Percentiles rank a stretch among this genome's conserved stretches.
Evolutionary conservation across 2,113 vertebrate genomes (phyloP).

Genomic region (Eurypyga helias): DNA sequence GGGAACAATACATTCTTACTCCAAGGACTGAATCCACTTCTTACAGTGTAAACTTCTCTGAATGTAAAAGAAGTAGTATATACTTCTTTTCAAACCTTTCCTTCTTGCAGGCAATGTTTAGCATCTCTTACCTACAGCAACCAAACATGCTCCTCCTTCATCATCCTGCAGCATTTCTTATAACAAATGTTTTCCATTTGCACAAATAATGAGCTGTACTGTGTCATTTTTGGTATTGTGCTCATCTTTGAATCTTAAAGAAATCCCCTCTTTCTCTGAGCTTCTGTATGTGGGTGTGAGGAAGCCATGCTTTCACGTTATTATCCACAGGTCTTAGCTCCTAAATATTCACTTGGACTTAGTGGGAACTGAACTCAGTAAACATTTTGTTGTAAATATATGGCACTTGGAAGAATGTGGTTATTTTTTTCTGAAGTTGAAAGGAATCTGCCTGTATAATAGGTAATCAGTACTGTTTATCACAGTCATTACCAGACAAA

Average conservation of each 20-base stretch:
- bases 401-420: background rate
- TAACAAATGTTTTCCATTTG: background rate
- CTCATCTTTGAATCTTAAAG: background rate
- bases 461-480: background rate
- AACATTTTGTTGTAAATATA: background rate
- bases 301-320: background rate
- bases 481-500: background rate
- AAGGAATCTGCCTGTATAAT: background rate
- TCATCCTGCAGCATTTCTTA: background rate
- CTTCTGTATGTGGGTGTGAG: background rate
- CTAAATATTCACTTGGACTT: background rate
- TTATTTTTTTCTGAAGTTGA: background rate
- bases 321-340: background rate
- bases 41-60: background rate
- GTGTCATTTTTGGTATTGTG: background rate
- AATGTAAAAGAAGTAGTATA: background rate
- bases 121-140: background rate
- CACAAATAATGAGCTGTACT: background rate
- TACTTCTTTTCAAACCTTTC: background rate
- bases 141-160: background rate
- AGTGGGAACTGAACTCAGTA: background rate
- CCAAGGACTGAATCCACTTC: background rate
- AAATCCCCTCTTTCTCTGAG: background rate
- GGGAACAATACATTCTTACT: background rate
- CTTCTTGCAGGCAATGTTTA: background rate